Percentiles rank a stretch among this genome's conserved stretches.
Evolutionary conservation across 2,797 vertebrate genomes (phyloP).

Genomic region (Oreochromis mossambicus): DNA sequence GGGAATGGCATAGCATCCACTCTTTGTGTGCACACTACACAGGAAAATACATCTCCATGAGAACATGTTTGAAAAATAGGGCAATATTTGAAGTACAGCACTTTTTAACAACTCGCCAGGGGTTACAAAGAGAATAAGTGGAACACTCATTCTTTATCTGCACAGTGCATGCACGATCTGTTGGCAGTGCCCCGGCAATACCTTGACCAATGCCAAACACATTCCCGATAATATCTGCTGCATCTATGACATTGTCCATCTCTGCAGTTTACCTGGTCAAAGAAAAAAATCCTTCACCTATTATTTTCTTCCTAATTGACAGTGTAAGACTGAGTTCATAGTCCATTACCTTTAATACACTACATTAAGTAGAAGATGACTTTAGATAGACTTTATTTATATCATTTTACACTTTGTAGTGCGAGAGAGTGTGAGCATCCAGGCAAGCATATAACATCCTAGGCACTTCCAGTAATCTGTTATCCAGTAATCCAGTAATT

Average conservation of each 20-base stretch:
- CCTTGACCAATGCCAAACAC: background rate
- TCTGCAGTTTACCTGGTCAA: background rate
- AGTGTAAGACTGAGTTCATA: background rate
- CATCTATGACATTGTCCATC: background rate
- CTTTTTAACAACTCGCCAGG: background rate
- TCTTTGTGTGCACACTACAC: background rate
- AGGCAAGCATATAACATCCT: background rate
- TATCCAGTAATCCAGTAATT: no score
- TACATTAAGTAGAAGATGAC: background rate
- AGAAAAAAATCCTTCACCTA: background rate
- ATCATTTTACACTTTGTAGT: background rate
- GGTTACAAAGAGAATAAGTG: background rate
- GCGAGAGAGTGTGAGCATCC: background rate
- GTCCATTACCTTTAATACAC: background rate
- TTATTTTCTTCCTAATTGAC: background rate
- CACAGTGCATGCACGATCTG: background rate
- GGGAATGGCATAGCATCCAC: background rate
- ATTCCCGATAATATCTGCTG: background rate
- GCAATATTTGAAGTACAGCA: background rate
- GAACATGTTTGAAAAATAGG: background rate
- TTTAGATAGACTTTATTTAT: background rate
- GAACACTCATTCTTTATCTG: background rate
- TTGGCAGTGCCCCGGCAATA: background rate
- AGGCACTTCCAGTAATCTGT: background rate
- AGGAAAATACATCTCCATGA: background rate